These are phyloP conservation scores for Cryptoprocta ferox DNA, from an alignment of 2,797 vertebrate genomes.

Conservation along the genomic window DNA sequence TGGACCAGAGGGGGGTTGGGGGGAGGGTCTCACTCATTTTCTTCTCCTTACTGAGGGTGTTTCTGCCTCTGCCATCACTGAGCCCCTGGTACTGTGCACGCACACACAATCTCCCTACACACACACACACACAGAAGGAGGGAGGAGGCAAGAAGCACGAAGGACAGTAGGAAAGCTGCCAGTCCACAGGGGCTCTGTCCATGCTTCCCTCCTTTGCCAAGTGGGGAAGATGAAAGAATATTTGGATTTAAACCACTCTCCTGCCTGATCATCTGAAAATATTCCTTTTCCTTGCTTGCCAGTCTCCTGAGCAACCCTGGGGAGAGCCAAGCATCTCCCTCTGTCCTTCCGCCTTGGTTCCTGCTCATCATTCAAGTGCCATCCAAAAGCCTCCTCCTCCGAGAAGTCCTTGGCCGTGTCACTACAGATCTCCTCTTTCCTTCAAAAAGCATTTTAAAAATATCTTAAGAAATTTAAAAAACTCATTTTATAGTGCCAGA, in stretches of 20 bases:
- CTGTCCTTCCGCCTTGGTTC: not conserved
- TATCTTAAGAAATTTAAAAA: not conserved
- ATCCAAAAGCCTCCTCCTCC: not conserved
- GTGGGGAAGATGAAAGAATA: not conserved
- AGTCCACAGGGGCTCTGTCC: not conserved
- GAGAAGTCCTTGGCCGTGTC: not conserved
- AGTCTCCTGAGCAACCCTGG: not conserved
- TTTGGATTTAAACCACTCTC: not conserved
- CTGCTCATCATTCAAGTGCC: not conserved
- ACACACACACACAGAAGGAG: not conserved
- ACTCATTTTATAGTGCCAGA: not conserved
- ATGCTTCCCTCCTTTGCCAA: not conserved
- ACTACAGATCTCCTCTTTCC: not conserved
- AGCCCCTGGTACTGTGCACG: not conserved
- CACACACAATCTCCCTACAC: rapidly evolving
- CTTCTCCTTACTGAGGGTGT: not conserved
- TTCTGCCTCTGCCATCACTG: not conserved
- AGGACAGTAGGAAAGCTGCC: not conserved
- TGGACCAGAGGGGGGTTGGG: not conserved
- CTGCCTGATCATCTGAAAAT: not conserved
- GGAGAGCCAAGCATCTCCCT: not conserved
- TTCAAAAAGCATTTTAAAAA: not conserved
- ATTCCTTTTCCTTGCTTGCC: not conserved
- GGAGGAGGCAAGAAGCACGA: not conserved
- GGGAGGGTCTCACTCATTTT: too few relatives aligned